Evolutionary conservation across 2,113 vertebrate species (phyloP), one percentile per base, ranked within the genome.

Genomic region (Hiodon alosoides): DNA sequence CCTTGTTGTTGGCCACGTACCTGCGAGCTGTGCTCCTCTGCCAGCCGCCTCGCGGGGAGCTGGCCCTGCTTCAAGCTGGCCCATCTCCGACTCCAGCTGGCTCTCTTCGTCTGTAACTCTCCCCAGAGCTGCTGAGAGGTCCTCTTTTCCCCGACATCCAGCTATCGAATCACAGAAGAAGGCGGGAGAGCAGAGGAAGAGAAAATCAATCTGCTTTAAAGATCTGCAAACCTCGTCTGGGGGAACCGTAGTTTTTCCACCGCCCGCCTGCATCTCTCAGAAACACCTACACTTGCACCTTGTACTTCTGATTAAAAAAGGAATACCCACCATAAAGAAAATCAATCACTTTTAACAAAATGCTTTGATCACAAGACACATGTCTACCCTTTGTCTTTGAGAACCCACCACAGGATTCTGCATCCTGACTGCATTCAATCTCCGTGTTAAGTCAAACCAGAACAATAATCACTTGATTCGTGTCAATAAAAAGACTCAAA

Each of bases 201-300:
- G 91, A 95, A 94, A 96, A 96, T 96, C 94, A 96, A 96, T 96
- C 93, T 89, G 80, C 78, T 76, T 83, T 80, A 85, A 83, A 85
- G 82, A 89, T 86, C 80, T 62, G 71, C 10, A 57, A 57, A 57
- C 54, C 54, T 57, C 54, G 10, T 5, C 47, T 47, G 31, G 65
- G 17, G n/a, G 61, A 7, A 7, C 14, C 16, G 51, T 54, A 50
- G n/a, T 67, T 74, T 48, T 5, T 66, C 52, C 17, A 47, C 11
- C 52, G 61, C 69, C 46, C 71, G 55, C 67, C 3, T 31, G 31
- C 31, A 31, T 31, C 31, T 31, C 31, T 31, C 31, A 31, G 31
- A 31, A 31, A 31, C 31, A 31, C 31, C 31, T 31, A 31, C 31
- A 31, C 31, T 31, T 31, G 31, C 2, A 31, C 31, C 31, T 31